Base-by-base conservation (phyloP, 2,113 vertebrate species). In the Eurystomus gularis region DNA sequence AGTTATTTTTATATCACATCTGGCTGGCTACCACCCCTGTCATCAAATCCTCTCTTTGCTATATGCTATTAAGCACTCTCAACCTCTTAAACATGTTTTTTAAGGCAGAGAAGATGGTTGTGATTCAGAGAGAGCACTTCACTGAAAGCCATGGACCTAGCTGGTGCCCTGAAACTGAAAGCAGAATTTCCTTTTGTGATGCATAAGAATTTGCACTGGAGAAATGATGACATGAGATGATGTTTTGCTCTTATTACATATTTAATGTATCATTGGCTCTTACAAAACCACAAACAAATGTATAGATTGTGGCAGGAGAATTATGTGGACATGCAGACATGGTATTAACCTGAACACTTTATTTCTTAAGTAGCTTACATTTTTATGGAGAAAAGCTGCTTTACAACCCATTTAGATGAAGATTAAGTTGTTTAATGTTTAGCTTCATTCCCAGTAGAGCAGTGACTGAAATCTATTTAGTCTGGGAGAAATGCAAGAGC, bases 361-460 rank as follows among this genome's bases (percentile, higher is more conserved):
- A 46, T 88, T 95, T 93, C 75, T 76, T 94, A 95, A 97, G 95
- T 95, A 91, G 86, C 93, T 95, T 94, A 92, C 61, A 83, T 84
- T 94, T 87, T 92, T 84, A 86, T 71, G 52, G 69, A 86, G 76
- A 88, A 97, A 97, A 89, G 83, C 94, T 79, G 51, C 94, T 96
- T 96, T 97, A 64, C 86, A 95, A 51, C 48, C 60, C 61, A 88
- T 88, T 97, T 82, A 92, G 91, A 94, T 78, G n/a, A 94, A 93
- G 95, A 95, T 95, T 97, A 94, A 94, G 37, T 97, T 95, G 83
- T 95, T 94, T 94, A 92, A 93, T 84, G 65, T 89, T 95, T 91
- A 84, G 60, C 48, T 96, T 82, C 29, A 62, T 88, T 95, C 90
- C 85, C 60, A 73, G 46, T 55, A 73, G 37, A 91, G 37, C 40